Evolutionary conservation across 2,797 vertebrate genomes (phyloP).

Genomic region (Hapalemur alaotrensis): DNA sequence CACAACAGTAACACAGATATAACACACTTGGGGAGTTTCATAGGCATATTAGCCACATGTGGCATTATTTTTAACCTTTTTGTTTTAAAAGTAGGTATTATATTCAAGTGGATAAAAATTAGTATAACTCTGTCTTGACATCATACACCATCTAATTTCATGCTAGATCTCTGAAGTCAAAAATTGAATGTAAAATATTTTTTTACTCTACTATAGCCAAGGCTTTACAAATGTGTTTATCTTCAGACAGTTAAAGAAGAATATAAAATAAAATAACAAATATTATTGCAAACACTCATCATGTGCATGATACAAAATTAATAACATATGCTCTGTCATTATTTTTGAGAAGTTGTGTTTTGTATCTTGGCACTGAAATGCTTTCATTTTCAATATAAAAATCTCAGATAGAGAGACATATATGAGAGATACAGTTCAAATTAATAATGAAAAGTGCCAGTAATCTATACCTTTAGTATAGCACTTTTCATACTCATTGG

Average conservation of each 20-base stretch:
- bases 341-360: neutral
- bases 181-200: neutral
- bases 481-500: neutral
- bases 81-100: neutral
- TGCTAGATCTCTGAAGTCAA: neutral
- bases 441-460: neutral
- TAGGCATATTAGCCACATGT: neutral
- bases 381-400: neutral
- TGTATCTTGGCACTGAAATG: neutral
- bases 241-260: neutral
- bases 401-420: neutral
- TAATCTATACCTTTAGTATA: neutral
- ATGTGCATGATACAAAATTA: neutral
- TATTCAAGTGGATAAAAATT: neutral
- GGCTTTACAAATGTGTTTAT: neutral
- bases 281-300: neutral
- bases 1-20: neutral
- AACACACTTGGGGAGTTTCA: neutral
- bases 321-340: neutral
- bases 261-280: neutral
- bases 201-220: neutral
- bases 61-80: slow-evolving; percentile 28
- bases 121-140: neutral
- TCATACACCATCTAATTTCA: neutral
- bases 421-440: neutral